phyloP scores from a whole-genome alignment of 1,140 invertebrate species.

The Hormaphis cornu region DNA sequence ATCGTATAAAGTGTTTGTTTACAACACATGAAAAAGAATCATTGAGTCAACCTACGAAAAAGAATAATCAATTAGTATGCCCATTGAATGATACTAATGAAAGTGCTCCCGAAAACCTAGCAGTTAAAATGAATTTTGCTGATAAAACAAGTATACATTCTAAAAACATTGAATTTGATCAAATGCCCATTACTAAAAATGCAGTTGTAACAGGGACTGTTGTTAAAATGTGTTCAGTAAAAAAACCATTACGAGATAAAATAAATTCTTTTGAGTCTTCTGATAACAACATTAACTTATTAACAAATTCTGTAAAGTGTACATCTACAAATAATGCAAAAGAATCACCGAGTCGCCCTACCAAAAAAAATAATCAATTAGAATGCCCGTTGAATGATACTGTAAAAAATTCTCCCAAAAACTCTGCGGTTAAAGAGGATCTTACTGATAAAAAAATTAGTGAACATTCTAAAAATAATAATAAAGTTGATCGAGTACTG shows the following conservation, averaged over 20 bases:
- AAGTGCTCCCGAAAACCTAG: background rate
- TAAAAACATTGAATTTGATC: background rate
- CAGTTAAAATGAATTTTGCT: background rate
- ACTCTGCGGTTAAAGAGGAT: background rate
- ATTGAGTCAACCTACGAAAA: background rate
- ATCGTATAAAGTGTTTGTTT: too few relatives aligned
- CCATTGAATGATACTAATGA: background rate
- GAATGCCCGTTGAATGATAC: background rate
- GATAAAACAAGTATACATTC: background rate
- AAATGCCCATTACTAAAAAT: background rate
- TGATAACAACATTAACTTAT: background rate
- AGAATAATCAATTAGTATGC: background rate
- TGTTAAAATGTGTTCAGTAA: too few relatives aligned
- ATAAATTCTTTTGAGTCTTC: too few relatives aligned
- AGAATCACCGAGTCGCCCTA: background rate
- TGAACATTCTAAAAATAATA: background rate
- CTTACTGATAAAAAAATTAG: background rate
- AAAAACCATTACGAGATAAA: too few relatives aligned
- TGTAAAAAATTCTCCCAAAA: background rate
- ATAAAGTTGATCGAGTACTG: background rate
- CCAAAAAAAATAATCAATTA: background rate
- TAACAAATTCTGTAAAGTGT: background rate
- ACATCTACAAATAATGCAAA: background rate
- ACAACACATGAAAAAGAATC: background rate
- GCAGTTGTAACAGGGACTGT: background rate